A percentile compares a stretch with the other conserved stretches of the same genome.
Evolutionary conservation across 2,797 vertebrate genomes (phyloP).

Genomic region (Manis crassicaudata): DNA sequence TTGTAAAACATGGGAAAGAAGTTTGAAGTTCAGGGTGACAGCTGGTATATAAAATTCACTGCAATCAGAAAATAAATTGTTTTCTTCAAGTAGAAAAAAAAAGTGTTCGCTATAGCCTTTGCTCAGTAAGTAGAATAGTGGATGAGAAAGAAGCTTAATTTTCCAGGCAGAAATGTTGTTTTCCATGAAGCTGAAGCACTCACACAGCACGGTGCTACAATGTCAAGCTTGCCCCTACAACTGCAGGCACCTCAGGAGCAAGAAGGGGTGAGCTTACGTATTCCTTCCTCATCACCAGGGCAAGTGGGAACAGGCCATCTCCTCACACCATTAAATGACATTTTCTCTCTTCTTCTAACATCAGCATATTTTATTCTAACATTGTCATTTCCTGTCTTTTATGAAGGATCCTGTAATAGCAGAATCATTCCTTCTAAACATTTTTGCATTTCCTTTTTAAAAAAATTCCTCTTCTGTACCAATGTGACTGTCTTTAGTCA

Average conservation of each 20-base stretch:
- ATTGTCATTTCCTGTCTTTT: conserved; percentile 65
- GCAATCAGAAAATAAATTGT: conserved; percentile 55
- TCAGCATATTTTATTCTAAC: conserved; percentile 14
- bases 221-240: background rate
- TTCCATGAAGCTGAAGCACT: background rate
- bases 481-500: background rate
- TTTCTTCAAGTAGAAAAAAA: conserved; percentile 43
- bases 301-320: background rate
- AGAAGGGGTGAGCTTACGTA: background rate
- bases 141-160: conserved; percentile 32
- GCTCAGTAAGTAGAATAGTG: conserved; percentile 10
- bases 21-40: conserved; percentile 27
- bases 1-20: conserved; percentile 28
- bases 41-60: conserved; percentile 9
- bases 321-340: background rate
- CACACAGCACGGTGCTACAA: background rate
- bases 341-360: conserved; percentile 51
- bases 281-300: background rate
- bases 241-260: background rate
- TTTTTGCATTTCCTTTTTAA: background rate
- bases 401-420: conserved; percentile 59
- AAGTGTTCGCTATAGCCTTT: background rate
- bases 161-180: background rate
- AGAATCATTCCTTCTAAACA: conserved; percentile 31
- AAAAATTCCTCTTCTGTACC: background rate